Base-by-base conservation (phyloP, 2,113 vertebrate species). In the Channa argus region DNA sequence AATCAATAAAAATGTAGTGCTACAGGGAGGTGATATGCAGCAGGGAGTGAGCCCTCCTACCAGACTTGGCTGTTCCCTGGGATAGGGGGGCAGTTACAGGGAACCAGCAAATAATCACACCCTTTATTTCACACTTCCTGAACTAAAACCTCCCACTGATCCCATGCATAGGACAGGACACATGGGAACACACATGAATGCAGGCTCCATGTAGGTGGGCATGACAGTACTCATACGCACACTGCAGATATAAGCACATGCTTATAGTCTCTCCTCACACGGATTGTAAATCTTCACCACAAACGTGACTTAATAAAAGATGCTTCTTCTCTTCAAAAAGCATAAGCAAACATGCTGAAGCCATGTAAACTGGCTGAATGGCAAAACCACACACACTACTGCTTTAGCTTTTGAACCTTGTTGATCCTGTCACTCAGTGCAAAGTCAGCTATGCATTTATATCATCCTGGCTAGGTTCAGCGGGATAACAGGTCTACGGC, bases 21-120 rank as follows among this genome's bases (percentile, higher is more conserved):
- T 62, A 55, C 14, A 11, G 39, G 44, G 61, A 73, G 34, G 52
- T 8, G 2, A 58, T 36, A 14, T 38, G 49, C 56, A 62, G 63
- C 49, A 13, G 55, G 63, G 58, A 62, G 63, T 6, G 55, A 77
- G 38, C 53, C 53, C 46, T 55, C 55, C 60, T 24, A 38, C 61
- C 60, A 61, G 75, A 6, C 33, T 46, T 9, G 45, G 64, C 65
- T 64, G 69, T 24, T 67, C 45, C 12, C 15, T 4, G 1, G 52
- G 41, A 13, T 7, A 36, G 56, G 38, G 61, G 6, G 46, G 39
- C 4, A 3, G 4, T 15, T 38, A 39, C 14, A 37, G 12, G 55
- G 34, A 47, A 64, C 60, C 64, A 46, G 55, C 36, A 65, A 74
- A 74, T 52, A 73, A 64, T 63, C 6, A 45, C 63, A 33, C 49